These are phyloP conservation scores for Macrosteles quadrilineatus DNA, from an alignment of 1,140 invertebrate genomes.

Conservation along the genomic window DNA sequence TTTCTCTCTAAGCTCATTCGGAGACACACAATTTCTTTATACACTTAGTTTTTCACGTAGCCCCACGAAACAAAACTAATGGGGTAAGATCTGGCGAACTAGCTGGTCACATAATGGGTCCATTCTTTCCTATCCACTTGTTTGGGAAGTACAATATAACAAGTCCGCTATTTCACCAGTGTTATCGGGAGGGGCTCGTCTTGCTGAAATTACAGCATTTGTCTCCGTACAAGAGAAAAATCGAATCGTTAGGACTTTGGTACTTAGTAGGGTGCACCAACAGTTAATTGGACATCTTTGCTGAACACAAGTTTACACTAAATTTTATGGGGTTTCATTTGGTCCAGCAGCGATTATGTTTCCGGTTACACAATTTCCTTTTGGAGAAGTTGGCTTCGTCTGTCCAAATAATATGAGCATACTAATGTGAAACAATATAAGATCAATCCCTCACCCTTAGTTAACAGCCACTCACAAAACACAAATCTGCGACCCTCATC, in stretches of 20 bases:
- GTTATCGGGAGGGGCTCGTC: background rate
- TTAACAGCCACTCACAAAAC: slow-evolving; percentile 9
- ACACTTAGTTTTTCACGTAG: slow-evolving; percentile 2
- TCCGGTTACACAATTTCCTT: background rate
- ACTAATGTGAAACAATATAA: too few species aligned
- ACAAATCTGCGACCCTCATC: background rate
- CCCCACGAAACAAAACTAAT: background rate
- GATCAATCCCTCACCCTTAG: background rate
- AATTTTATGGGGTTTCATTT: background rate
- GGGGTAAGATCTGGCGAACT: slow-evolving; percentile 2
- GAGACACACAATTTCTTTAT: background rate
- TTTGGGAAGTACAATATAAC: background rate
- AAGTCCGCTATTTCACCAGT: background rate
- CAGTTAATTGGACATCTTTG: background rate
- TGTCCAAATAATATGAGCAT: background rate
- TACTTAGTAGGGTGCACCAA: background rate
- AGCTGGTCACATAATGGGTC: background rate
- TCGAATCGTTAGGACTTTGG: background rate
- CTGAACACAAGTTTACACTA: background rate
- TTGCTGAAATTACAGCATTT: background rate
- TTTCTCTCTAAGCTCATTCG: background rate
- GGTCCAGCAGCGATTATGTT: background rate
- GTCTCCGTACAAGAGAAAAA: background rate
- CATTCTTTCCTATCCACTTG: slow-evolving; percentile 2
- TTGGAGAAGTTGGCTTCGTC: slow-evolving; percentile 2